Base-by-base conservation (phyloP, 1,140 invertebrate genomes). In the Pissodes strobi region DNA sequence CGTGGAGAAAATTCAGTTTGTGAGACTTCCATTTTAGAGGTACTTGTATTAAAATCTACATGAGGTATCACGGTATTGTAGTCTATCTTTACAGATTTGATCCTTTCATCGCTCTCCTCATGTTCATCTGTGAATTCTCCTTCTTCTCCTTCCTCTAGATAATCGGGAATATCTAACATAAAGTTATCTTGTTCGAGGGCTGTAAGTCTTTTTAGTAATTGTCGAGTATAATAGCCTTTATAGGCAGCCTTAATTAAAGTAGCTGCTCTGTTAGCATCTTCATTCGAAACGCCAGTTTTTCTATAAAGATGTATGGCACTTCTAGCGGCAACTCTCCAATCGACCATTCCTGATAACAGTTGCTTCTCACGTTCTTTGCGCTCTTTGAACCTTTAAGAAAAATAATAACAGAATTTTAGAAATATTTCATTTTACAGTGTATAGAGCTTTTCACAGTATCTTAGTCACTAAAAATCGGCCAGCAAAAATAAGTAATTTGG, bases 301-400 rank as follows among this genome's bases (percentile, higher is more conserved):
- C 72, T 72, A 51, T 83, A 73, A 21, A 83, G 75, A 9, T 75
- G 51, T 45, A 81, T 73, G 0, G 82, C 82, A 18, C 77, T 81
- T 10, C 69, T 64, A 9, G 78, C 74, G 2, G 81, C 81, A 58
- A 76, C 73, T 63, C 82, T 74, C 81, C 82, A 83, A 46, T 81
- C 79, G 39, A 82, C 61, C 60, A 76, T 71, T 9, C 75, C 75
- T n/a, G 45, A 51, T 6, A 76, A 57, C 1, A 75, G 34, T 48
- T 73, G 23, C 53, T 58, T 71, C 34, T 77, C 74, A 9, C 58
- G 39, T 27, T 69, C 56, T 41, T 69, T 57, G 48, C 69, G 75
- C 68, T 17, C 75, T 74, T 66, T 69, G 19, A 56, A 64, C 19
- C 61, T 52, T 52, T 27, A 19, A 39, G 18, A 19, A 23, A 51